A percentile compares a stretch with the other conserved stretches of the same genome.
Evolutionary conservation across 2,113 vertebrate genomes (phyloP).

Genomic region (Grammomys dolichurus): DNA sequence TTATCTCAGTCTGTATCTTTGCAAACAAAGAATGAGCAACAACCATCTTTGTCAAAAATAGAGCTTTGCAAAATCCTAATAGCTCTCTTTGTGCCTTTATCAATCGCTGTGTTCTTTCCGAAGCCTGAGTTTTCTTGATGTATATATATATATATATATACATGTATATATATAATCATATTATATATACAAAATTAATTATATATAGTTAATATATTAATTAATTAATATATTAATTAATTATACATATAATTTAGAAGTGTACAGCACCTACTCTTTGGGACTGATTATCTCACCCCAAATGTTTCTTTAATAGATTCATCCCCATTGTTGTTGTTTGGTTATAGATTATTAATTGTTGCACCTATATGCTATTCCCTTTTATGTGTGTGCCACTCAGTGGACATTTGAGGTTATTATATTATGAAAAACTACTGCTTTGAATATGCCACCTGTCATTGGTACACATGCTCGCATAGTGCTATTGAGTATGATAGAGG

Average conservation of each 20-base stretch:
- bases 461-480: not conserved
- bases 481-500: not conserved
- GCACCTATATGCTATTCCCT: not conserved
- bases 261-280: not conserved
- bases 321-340: not conserved
- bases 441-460: not conserved
- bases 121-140: not conserved
- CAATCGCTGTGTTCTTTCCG: not conserved
- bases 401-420: not conserved
- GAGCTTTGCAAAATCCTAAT: not conserved
- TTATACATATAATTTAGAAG: not conserved
- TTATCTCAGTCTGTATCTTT: not conserved
- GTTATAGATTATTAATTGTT: not conserved
- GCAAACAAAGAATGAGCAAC: not conserved
- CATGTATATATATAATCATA: too few relatives aligned
- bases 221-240: too few relatives aligned
- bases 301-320: not conserved
- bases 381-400: not conserved
- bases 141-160: too few relatives aligned
- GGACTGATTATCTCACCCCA: not conserved
- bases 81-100: not conserved
- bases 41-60: not conserved
- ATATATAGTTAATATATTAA: too few relatives aligned
- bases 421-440: not conserved
- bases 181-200: too few relatives aligned